phyloP scores from a whole-genome alignment of 2,888 invertebrate species.

The Cheilosia urbana region DNA sequence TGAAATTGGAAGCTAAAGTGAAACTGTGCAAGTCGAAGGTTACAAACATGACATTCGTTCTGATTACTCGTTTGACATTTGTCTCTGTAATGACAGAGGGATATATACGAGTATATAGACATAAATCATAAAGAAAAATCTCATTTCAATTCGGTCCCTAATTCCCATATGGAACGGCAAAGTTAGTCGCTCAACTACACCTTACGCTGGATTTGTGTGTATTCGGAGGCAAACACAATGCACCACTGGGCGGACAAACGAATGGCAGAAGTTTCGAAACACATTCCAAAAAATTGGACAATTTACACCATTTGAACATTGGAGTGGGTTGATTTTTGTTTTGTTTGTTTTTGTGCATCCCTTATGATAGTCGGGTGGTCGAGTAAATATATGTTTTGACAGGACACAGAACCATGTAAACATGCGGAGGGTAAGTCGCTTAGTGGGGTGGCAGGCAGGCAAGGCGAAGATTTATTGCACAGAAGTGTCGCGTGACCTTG shows the following conservation, averaged over 20 bases:
- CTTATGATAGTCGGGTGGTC: background rate
- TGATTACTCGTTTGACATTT: conserved; percentile 26
- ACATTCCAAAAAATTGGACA: conserved; percentile 58
- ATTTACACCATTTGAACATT: conserved; percentile 63
- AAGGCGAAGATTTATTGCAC: conserved; percentile 36
- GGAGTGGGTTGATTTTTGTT: conserved; percentile 27
- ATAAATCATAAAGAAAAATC: conserved; percentile 41
- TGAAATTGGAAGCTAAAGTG: conserved; percentile 47
- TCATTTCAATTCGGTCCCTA: conserved; percentile 34
- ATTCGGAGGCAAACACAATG: conserved; percentile 32
- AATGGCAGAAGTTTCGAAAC: conserved; percentile 53
- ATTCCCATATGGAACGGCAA: conserved; percentile 18
- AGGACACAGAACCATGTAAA: conserved; percentile 2
- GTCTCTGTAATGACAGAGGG: conserved; percentile 23
- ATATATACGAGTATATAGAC: background rate
- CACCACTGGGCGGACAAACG: conserved; percentile 40
- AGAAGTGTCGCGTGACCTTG: conserved; percentile 38
- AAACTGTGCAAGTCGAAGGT: conserved; percentile 30
- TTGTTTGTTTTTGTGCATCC: background rate
- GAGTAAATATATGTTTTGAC: conserved; percentile 7
- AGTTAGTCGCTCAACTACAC: conserved; percentile 41
- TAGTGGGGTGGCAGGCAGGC: background rate
- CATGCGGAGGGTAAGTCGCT: background rate
- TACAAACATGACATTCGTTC: conserved; percentile 47
- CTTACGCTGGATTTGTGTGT: conserved; percentile 45